Evolutionary conservation across 2,113 vertebrate genomes (phyloP).

Genomic region (Scalopus aquaticus): DNA sequence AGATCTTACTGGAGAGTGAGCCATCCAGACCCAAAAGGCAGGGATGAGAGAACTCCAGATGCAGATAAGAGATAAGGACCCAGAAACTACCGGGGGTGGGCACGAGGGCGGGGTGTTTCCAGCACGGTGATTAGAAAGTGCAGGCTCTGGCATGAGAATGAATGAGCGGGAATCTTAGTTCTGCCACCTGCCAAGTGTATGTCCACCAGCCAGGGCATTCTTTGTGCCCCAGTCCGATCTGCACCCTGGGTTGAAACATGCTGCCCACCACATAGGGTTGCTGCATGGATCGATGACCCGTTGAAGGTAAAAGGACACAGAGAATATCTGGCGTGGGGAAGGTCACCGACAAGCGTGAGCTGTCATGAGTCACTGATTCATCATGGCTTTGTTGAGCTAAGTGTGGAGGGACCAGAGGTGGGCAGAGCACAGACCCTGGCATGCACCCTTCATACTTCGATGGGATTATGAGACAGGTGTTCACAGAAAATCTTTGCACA

Average conservation of each 20-base stretch:
- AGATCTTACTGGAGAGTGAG: background rate
- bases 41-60: background rate
- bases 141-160: background rate
- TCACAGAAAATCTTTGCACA: background rate
- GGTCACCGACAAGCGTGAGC: background rate
- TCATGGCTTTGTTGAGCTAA: background rate
- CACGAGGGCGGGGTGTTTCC: background rate
- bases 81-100: background rate
- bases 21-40: background rate
- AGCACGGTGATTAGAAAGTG: background rate
- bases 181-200: background rate
- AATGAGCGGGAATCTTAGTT: background rate
- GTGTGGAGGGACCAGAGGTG: background rate
- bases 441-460: background rate
- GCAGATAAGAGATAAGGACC: background rate
- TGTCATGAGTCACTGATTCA: background rate
- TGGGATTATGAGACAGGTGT: background rate
- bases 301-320: background rate
- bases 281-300: background rate
- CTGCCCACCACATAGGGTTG: accelerated
- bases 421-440: background rate
- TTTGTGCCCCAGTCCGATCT: background rate
- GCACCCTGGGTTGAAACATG: too few species aligned
- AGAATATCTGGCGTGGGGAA: background rate
- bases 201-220: background rate